phyloP scores from a whole-genome alignment of 2,888 invertebrate species.

The Melolontha melolontha region DNA sequence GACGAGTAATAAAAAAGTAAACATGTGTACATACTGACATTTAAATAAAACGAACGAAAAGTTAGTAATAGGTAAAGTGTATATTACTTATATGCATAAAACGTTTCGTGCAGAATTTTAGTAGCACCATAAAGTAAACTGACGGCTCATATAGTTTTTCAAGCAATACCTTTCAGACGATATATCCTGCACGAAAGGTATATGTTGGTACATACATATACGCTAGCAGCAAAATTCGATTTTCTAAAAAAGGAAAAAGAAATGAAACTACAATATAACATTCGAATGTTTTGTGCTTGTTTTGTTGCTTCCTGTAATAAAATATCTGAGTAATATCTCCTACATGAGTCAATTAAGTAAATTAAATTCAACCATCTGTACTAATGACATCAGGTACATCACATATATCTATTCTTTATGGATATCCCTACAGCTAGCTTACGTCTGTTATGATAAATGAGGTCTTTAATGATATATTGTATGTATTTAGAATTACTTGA shows the following conservation, averaged over 20 bases:
- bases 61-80: slow-evolving; percentile 17
- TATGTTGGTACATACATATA: slow-evolving; percentile 1
- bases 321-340: slow-evolving; percentile 6
- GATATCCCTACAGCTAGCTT: too few species aligned
- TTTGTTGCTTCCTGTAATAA: slow-evolving; percentile 4
- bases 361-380: background rate
- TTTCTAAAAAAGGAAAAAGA: slow-evolving; percentile 6
- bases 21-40: too few species aligned
- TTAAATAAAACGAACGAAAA: background rate
- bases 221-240: slow-evolving; percentile 4
- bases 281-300: slow-evolving; percentile 6
- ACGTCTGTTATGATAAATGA: too few species aligned
- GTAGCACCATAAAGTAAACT: slow-evolving; percentile 15
- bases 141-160: slow-evolving; percentile 1
- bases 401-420: too few species aligned
- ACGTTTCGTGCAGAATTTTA: slow-evolving; percentile 22
- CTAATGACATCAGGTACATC: too few species aligned
- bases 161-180: slow-evolving; percentile 2
- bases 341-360: slow-evolving; percentile 12
- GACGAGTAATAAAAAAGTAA: too few species aligned
- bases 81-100: slow-evolving; percentile 3
- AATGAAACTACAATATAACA: background rate
- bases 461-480: too few species aligned
- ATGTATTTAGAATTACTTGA: too few species aligned
- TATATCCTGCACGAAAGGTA: background rate